These are phyloP conservation scores for Porphyrio hochstetteri DNA, from an alignment of 2,113 vertebrate genomes.

Conservation along the genomic window DNA sequence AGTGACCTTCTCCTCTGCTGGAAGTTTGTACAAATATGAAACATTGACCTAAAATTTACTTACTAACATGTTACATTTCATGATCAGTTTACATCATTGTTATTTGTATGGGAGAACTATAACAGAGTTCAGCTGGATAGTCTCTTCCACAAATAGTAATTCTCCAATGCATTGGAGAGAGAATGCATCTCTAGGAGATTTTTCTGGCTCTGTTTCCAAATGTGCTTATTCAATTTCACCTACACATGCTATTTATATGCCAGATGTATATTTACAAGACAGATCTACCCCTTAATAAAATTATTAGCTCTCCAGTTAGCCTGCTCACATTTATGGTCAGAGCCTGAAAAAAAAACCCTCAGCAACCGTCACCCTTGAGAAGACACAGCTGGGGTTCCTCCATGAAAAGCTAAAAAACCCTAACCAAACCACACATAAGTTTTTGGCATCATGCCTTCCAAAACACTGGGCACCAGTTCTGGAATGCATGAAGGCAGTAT, in stretches of 20 bases:
- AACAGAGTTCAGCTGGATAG: slow-evolving; percentile 16
- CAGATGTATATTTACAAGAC: slow-evolving; percentile 45
- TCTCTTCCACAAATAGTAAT: not conserved
- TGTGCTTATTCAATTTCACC: slow-evolving; percentile 7
- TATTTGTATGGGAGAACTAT: not conserved
- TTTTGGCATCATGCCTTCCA: slow-evolving; percentile 44
- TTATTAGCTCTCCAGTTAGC: slow-evolving; percentile 49
- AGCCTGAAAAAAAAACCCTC: not conserved
- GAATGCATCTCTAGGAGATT: not conserved
- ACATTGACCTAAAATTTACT: not conserved
- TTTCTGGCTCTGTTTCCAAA: slow-evolving; percentile 22
- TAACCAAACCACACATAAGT: not conserved
- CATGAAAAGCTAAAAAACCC: not conserved
- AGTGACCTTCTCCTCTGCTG: not conserved
- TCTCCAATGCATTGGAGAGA: not conserved
- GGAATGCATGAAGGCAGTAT: slow-evolving; percentile 18
- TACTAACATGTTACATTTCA: not conserved
- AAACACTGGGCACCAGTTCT: slow-evolving; percentile 45
- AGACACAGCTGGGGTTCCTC: slow-evolving; percentile 13
- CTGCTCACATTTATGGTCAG: not conserved
- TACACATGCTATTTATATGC: slow-evolving; percentile 1
- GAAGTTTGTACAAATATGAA: not conserved
- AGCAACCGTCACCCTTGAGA: not conserved
- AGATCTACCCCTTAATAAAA: slow-evolving; percentile 24
- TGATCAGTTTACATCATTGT: slow-evolving; percentile 17